Evolutionary conservation across 2,888 invertebrate species (phyloP).

Genomic region (Neoaliturus tenellus): DNA sequence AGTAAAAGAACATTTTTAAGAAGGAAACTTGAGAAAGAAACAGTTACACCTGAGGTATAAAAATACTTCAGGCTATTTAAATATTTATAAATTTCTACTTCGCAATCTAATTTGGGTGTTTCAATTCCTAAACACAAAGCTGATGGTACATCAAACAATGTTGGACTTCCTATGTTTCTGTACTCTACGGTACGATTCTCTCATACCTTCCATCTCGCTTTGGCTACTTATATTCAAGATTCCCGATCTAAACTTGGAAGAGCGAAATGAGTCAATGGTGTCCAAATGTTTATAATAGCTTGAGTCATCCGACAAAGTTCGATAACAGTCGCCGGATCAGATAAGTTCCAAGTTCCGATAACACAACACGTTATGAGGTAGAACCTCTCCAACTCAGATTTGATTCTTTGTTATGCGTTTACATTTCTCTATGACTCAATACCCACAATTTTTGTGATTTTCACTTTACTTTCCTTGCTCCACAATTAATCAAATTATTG

Average conservation of each 20-base stretch:
- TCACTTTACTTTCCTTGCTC: neutral
- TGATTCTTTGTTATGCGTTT: neutral
- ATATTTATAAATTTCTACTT: too few species aligned
- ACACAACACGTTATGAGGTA: neutral
- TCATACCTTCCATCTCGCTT: too few species aligned
- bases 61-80: too few species aligned
- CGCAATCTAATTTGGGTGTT: too few species aligned
- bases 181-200: too few species aligned
- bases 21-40: too few species aligned
- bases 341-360: neutral
- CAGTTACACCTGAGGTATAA: too few species aligned
- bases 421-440: neutral
- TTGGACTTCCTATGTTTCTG: too few species aligned
- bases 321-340: neutral
- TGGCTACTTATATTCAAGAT: too few species aligned
- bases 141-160: too few species aligned
- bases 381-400: neutral
- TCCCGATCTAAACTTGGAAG: neutral
- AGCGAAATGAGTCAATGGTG: neutral
- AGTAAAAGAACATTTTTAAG: too few species aligned
- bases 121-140: too few species aligned
- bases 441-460: neutral
- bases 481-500: neutral
- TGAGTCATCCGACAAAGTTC: neutral
- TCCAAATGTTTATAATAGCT: neutral